Evolutionary conservation across 2,797 vertebrate species (phyloP), one percentile per base, ranked within the genome.

Genomic region (Gobionotothen gibberifrons): DNA sequence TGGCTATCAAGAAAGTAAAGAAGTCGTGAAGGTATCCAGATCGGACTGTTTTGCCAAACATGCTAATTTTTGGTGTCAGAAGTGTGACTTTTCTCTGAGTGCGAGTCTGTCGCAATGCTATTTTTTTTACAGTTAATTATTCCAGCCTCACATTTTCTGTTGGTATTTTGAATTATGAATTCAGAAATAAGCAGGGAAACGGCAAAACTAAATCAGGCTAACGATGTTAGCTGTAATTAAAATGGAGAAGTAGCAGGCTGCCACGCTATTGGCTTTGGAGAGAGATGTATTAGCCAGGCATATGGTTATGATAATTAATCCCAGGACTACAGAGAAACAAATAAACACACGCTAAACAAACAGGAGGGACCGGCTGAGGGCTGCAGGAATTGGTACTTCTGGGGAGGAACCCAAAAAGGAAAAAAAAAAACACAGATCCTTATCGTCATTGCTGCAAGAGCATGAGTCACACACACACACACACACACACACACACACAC

Each of bases 271-370:
- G 89, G 87, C 89, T 92, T 26, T 61, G 77, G 83, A 93, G 84
- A 87, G 82, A 82, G 80, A 84, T 77, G 83, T 86, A 89, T 91
- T 90, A 93, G 87, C 83, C 80, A 78, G 85, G 87, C 94, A 94
- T 94, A 92, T 94, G 93, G 92, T 92, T 92, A 84, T 90, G 91
- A 93, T 94, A 92, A 95, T 93, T 90, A 95, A 86, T 93, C 89
- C 92, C 92, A 93, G 93, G 78, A 92, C 90, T 83, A 84, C 86
- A 87, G 83, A 91, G 90, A 92, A 93, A 94, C 90, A 92, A 93
- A 92, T 90, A 93, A 93, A 92, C 82, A 91, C 81, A 88, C 59
- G 26, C 84, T 87, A 87, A 90, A 89, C 90, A 92, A 93, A 93
- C 87, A 85, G 75, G 85, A 83, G 76, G 75, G 87, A 83, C 82